These are phyloP conservation scores for Minunthozetes semirufus DNA, from an alignment of 2,888 invertebrate genomes.

Conservation along the genomic window DNA sequence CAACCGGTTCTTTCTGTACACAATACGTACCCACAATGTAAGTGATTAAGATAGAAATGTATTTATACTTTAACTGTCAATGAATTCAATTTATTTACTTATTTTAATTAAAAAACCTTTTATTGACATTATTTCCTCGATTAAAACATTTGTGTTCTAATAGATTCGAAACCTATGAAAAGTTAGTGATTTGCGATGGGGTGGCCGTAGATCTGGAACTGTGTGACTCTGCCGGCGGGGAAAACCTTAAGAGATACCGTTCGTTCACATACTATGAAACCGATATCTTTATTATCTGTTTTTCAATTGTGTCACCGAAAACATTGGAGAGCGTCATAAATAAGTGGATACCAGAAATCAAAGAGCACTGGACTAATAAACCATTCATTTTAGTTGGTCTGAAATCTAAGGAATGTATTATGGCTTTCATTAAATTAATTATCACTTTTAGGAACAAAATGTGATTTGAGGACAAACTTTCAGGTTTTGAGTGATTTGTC, in stretches of 20 bases:
- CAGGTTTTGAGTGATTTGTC: not conserved
- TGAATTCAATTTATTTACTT: too few species aligned
- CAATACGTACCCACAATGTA: constrained; percentile 20
- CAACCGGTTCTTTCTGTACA: not conserved
- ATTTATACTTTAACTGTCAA: not conserved
- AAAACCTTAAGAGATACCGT: not conserved
- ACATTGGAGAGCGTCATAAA: not conserved
- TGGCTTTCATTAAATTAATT: not conserved
- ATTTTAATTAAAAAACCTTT: too few species aligned
- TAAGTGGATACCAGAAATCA: constrained; percentile 24
- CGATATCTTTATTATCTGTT: constrained; percentile 7
- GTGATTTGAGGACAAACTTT: constrained; percentile 5
- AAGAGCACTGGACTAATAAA: constrained; percentile 6
- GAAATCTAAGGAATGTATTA: not conserved
- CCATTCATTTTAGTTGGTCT: constrained; percentile 15
- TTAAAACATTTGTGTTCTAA: not conserved
- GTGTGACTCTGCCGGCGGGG: not conserved
- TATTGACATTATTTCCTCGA: not conserved
- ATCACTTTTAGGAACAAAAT: constrained; percentile 14
- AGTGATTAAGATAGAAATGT: not conserved
- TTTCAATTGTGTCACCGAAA: constrained; percentile 16
- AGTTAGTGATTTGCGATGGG: not conserved
- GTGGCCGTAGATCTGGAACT: constrained; percentile 12
- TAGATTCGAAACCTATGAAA: constrained; percentile 7
- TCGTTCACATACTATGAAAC: constrained; percentile 1